Evolutionary conservation across 2,888 invertebrate genomes (phyloP), one percentile per base, ranked within the genome.

Genomic region (Philopedon plagiatum): DNA sequence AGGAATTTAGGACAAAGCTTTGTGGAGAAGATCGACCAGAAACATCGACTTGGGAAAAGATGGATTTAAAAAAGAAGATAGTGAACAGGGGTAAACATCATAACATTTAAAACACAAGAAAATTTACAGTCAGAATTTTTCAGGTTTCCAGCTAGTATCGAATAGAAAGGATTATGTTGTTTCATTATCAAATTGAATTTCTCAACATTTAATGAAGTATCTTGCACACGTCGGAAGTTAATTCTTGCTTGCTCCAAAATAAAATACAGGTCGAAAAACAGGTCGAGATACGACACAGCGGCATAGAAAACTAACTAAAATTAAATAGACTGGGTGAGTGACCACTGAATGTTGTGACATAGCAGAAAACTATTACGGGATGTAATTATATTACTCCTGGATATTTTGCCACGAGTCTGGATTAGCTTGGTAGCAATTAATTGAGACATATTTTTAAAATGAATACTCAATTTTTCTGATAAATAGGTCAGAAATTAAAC

Each of bases 301-400:
- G 13, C 51, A 13, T 1, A 29, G 51, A 54, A 54, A 29, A 54
- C 18, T 13, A 18, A 29, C 29, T 54, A 54, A 54, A 54, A 54
- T 54, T 54, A 54, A 32, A 54, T 54, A 9, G 51, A 15, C 8
- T 29, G 29, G 51, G 51, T 54, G 51, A 54, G 29, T 54, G 51
- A 18, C 51, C 51, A 26, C 18, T 32, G 2, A 54, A 13, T 18
- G 2, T 41, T 18, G 41, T 13, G 11, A 34, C 23, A 15, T 29
- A 29, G 29, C 26, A 13, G 15, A 13, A 54, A 51, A 23, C 23
- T 9, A 18, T 8, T 13, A 13, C 0, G 7, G n/a, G 5, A 26
- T 13, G 2, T 51, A 26, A 51, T 51, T 7, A 26, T 26, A 5
- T 51, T 51, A 26, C 49, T 44, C 7, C 1, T 7, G 26, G 39